Conservation (phyloP, 2,888 invertebrate species). For the Ferrisia virgata region DNA sequence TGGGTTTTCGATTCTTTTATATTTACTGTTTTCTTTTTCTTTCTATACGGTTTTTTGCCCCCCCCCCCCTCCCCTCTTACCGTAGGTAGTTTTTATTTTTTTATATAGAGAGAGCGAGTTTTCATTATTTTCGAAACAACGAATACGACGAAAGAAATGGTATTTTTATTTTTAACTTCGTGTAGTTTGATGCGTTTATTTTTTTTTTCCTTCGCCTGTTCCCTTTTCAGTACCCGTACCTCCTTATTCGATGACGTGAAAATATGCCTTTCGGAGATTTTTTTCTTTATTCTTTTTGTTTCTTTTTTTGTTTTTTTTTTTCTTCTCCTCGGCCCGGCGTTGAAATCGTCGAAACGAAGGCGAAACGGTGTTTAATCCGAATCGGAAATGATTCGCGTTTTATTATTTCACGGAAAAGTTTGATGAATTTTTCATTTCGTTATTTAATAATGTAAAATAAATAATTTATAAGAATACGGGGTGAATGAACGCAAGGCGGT, state of each 20-base stretch:
- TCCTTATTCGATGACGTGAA: not conserved
- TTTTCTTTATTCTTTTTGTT: not conserved
- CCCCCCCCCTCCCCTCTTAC: not conserved
- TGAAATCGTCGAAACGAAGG: not conserved
- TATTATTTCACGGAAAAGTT: too few species aligned
- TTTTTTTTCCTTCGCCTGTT: not conserved
- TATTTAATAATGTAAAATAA: not conserved
- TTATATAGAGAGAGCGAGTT: not conserved
- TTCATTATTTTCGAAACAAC: slow-evolving; percentile 9
- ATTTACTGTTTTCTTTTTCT: slow-evolving; percentile 10
- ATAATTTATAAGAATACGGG: too few species aligned
- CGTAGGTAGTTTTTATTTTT: not conserved
- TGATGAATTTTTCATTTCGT: not conserved
- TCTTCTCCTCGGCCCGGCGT: not conserved
- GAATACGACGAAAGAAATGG: not conserved
- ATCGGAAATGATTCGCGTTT: not conserved
- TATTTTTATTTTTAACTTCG: not conserved
- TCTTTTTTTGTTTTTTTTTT: not conserved
- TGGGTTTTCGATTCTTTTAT: slow-evolving; percentile 16
- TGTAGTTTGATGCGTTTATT: not conserved
- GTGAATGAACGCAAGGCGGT: too few species aligned
- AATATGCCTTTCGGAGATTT: not conserved
- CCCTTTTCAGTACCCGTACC: not conserved
- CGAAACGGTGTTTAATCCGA: not conserved
- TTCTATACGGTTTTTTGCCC: not conserved